These are phyloP conservation scores for Labroides dimidiatus DNA, from an alignment of 2,797 vertebrate genomes.

Conservation along the genomic window DNA sequence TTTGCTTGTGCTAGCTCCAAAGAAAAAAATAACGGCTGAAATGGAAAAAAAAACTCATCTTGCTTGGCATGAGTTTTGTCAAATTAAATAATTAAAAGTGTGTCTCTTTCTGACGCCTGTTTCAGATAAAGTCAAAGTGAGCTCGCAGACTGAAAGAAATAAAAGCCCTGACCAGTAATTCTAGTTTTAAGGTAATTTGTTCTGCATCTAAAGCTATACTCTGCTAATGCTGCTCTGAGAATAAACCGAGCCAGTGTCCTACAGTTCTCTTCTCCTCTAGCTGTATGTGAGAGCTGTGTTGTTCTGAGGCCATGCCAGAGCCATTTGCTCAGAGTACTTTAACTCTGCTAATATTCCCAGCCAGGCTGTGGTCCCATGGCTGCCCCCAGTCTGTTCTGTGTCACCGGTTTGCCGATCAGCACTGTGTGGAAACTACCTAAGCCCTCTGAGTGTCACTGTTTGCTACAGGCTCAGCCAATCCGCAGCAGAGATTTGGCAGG, in stretches of 20 bases:
- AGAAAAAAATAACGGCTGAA: too few species aligned
- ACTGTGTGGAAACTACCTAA: constrained; percentile 62
- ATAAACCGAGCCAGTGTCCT: constrained; percentile 33
- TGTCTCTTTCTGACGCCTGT: too few species aligned
- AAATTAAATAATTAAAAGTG: too few species aligned
- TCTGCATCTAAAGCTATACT: constrained; percentile 15
- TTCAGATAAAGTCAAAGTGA: too few species aligned
- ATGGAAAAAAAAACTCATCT: too few species aligned
- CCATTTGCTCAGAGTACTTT: constrained; percentile 59
- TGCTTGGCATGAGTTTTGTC: too few species aligned
- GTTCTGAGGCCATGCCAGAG: constrained; percentile 53
- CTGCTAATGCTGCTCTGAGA: constrained; percentile 23
- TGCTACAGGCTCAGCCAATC: constrained; percentile 67
- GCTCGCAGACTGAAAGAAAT: too few species aligned
- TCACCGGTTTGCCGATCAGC: constrained; percentile 63
- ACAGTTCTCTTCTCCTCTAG: constrained; percentile 31
- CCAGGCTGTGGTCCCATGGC: constrained; percentile 56
- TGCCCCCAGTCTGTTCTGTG: constrained; percentile 69
- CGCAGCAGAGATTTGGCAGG: constrained; percentile 72
- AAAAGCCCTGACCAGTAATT: too few species aligned
- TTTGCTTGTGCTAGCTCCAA: too few species aligned
- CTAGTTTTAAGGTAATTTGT: constrained; percentile 2
- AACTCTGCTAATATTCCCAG: constrained; percentile 60
- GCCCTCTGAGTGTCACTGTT: constrained; percentile 65
- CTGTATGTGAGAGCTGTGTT: constrained; percentile 23